Evolutionary conservation across 23 tunicate species (phyloP).

Genomic region (Ciona savignyi): DNA sequence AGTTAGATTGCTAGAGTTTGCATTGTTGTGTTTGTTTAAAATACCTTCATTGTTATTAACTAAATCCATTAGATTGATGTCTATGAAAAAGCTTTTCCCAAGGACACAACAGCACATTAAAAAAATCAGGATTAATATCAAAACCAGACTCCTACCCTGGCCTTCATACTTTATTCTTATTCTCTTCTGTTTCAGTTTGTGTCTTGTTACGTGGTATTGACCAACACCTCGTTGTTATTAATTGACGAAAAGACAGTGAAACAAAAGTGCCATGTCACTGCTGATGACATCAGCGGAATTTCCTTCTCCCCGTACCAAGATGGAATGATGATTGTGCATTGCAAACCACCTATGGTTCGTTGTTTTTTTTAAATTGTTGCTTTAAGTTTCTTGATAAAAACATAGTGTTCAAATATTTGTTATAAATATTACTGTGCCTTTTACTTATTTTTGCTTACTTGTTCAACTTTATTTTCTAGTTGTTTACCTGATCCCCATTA

Average conservation of each 20-base stretch:
- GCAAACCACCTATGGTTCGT: background rate
- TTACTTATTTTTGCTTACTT: too few relatives aligned
- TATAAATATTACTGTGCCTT: too few relatives aligned
- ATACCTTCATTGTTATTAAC: background rate
- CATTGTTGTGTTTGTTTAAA: too few relatives aligned
- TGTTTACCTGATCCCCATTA: too few relatives aligned
- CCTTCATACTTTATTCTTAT: too few relatives aligned
- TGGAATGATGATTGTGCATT: slow-evolving; percentile 62
- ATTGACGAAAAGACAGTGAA: slow-evolving; percentile 40
- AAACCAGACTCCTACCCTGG: too few relatives aligned
- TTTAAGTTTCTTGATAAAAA: background rate
- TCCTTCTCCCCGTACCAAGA: slow-evolving; percentile 71
- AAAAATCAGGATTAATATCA: too few relatives aligned
- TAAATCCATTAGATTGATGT: background rate
- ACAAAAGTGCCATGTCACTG: slow-evolving; percentile 24
- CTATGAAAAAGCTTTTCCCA: too few relatives aligned
- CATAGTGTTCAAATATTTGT: too few relatives aligned
- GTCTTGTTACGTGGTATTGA: slow-evolving; percentile 33
- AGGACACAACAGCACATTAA: too few relatives aligned
- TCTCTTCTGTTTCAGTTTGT: slow-evolving; percentile 27
- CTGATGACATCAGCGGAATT: slow-evolving; percentile 33
- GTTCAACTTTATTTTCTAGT: too few relatives aligned
- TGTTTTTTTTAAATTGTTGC: background rate
- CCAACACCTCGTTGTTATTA: slow-evolving; percentile 24
- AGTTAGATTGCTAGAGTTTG: too few relatives aligned